Base-by-base conservation (phyloP, 1,140 invertebrate species). In the Drosophila quadrilineata region DNA sequence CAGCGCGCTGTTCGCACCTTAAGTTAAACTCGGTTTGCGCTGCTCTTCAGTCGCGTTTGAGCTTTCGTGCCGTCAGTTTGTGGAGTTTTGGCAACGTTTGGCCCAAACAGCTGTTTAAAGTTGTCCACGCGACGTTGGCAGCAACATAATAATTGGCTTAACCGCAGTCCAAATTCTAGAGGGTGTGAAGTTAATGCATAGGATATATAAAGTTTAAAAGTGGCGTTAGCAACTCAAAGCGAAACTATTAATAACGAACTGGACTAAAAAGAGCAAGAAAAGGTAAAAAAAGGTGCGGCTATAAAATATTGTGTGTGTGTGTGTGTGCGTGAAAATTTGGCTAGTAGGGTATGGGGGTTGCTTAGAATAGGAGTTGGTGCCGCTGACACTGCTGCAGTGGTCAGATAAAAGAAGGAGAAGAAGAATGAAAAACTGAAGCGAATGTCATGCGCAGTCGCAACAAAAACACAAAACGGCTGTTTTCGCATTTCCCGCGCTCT, bases 11-110 rank as follows among this genome's bases (percentile, higher is more conserved):
- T n/a, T 10, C 2, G 9, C 31, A 10, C 31, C 2, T n/a, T n/a
- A n/a, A n/a, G n/a, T n/a, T n/a, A n/a, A n/a, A n/a, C n/a, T n/a
- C n/a, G n/a, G n/a, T n/a, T n/a, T n/a, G n/a, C n/a, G n/a, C n/a
- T n/a, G n/a, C n/a, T n/a, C n/a, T n/a, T 85, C 70, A 79, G 59
- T 84, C 62, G 70, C 79, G 59, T 62, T 43, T 60, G 21, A 84
- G 77, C 74, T 85, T 71, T 85, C 62, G 70, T 63, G 77, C 52
- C 73, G 77, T 75, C 40, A 58, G 84, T 77, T 84, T 76, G 71
- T 75, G n/a, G n/a, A n/a, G n/a, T n/a, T n/a, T n/a, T 48, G 35
- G 24, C n/a, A 24, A 72, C 67, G 57, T 43, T 53, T 69, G 19
- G 57, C 24, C n/a, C 33, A 50, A 21, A 14, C 28, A 38, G 21